Conservation (phyloP, 2,113 vertebrate species). For the Pterocles orientalis region DNA sequence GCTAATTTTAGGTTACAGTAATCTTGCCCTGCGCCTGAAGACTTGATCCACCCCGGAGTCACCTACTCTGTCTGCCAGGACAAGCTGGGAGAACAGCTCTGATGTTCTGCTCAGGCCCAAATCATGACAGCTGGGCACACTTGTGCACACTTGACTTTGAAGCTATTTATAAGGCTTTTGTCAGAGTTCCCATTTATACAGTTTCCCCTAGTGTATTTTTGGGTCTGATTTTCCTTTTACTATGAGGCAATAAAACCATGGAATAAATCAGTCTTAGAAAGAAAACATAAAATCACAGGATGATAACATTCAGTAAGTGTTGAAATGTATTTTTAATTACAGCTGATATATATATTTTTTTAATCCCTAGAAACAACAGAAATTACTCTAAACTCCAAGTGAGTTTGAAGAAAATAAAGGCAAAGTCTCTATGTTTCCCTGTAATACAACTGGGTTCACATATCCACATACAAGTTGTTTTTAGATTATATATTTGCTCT, state of each 20-base stretch:
- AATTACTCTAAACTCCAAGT: background rate
- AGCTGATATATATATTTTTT: background rate
- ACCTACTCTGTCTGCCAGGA: background rate
- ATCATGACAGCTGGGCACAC: conserved; percentile 3
- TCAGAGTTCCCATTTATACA: background rate
- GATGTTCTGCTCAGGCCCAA: background rate
- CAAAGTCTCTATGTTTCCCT: background rate
- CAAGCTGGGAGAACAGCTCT: background rate
- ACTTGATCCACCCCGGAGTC: background rate
- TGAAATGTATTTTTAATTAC: background rate
- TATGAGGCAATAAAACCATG: background rate
- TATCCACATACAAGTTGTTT: background rate
- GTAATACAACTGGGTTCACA: background rate
- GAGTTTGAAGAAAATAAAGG: background rate
- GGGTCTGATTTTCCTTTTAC: background rate
- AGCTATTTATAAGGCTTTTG: conserved; percentile 7
- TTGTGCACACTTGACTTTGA: background rate
- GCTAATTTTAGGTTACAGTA: background rate
- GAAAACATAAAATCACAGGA: background rate
- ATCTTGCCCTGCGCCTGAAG: background rate
- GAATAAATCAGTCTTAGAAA: background rate
- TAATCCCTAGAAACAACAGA: background rate
- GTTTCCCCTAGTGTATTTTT: background rate
- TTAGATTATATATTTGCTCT: background rate
- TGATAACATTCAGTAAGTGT: background rate